Evolutionary conservation across 1,140 invertebrate species (phyloP).

Genomic region (Solenopsis fugax): DNA sequence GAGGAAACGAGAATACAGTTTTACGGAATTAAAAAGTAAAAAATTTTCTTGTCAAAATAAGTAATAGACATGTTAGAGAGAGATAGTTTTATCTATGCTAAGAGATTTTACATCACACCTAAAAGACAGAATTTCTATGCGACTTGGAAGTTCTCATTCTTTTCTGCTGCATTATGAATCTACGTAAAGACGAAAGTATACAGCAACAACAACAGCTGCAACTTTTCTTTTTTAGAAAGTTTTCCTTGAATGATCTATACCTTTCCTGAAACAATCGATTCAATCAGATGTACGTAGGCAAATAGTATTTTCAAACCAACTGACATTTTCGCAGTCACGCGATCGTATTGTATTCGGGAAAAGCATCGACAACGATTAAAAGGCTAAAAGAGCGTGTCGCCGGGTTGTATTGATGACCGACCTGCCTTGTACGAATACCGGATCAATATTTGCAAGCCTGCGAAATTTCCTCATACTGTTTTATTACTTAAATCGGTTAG

Average conservation of each 20-base stretch:
- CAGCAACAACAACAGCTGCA: background rate
- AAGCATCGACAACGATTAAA: slow-evolving; percentile 38
- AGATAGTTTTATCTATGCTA: background rate
- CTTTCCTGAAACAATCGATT: background rate
- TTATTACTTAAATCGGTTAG: background rate
- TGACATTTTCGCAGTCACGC: slow-evolving; percentile 72
- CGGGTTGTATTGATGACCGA: slow-evolving; percentile 19
- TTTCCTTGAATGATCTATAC: background rate
- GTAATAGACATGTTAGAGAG: background rate
- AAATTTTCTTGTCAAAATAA: background rate
- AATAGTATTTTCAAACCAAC: background rate
- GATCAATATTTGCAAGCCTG: background rate
- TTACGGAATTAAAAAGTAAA: background rate
- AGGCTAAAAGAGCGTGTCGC: slow-evolving; percentile 5
- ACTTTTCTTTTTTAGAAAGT: background rate
- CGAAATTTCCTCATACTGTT: background rate
- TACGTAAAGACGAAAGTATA: background rate
- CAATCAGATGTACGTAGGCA: background rate
- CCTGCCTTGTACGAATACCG: background rate
- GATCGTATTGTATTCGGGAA: slow-evolving; percentile 47
- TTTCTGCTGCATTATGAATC: background rate
- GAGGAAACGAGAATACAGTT: background rate
- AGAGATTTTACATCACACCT: background rate
- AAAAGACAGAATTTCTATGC: background rate
- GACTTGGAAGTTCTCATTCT: background rate